These are phyloP conservation scores for Gymnocheta viridis DNA, from an alignment of 2,888 invertebrate species.

Conservation along the genomic window DNA sequence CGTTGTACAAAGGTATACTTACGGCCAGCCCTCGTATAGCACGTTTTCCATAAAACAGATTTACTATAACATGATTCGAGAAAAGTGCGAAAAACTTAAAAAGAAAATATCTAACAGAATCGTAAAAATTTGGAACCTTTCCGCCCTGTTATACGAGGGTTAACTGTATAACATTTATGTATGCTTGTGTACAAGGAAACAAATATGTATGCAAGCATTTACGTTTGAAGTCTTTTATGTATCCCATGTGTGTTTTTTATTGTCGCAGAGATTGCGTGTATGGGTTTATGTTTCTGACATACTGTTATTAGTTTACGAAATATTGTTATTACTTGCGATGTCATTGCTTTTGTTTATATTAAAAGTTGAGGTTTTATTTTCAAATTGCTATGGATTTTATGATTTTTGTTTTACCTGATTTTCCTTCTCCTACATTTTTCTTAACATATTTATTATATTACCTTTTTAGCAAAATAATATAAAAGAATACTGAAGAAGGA, in stretches of 20 bases:
- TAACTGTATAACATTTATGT: not conserved
- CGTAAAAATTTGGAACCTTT: too few species aligned
- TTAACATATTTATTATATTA: conserved; percentile 23
- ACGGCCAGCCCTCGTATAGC: conserved; percentile 1
- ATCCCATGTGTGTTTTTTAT: not conserved
- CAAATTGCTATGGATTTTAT: conserved; percentile 18
- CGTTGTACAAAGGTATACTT: not conserved
- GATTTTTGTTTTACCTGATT: not conserved
- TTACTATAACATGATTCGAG: too few species aligned
- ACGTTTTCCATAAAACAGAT: not conserved
- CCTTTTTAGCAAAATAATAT: conserved; percentile 4
- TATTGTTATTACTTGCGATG: not conserved
- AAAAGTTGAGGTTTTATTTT: conserved; percentile 30
- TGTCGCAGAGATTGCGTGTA: not conserved
- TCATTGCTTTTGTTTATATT: conserved; percentile 27
- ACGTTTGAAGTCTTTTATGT: not conserved
- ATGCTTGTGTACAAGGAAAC: not conserved
- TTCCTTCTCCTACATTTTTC: not conserved
- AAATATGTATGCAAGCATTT: not conserved
- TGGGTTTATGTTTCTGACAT: conserved; percentile 46
- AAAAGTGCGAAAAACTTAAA: too few species aligned
- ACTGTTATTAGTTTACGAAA: not conserved
- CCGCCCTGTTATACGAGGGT: not conserved
- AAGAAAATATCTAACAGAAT: too few species aligned
- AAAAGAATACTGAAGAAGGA: not conserved